Conservation (phyloP, 2,797 vertebrate species). For the Hoplostethus mediterraneus region DNA sequence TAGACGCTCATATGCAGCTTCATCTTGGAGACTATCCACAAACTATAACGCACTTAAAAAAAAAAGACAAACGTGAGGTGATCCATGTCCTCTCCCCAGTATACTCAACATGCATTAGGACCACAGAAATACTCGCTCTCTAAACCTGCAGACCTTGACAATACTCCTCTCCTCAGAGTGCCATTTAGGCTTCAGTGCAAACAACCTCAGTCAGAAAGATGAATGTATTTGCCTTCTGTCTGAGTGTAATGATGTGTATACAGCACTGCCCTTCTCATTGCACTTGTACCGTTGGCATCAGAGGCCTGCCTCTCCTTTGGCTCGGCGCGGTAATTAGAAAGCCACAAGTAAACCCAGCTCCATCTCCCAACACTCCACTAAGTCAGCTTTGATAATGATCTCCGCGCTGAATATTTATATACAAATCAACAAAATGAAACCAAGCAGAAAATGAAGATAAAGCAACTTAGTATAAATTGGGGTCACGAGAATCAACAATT, state of each 20-base stretch:
- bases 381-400: constrained; percentile 98
- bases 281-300: constrained; percentile 76
- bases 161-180: constrained; percentile 46
- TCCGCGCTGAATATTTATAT: constrained; percentile 91
- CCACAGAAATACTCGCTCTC: constrained; percentile 11
- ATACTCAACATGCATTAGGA: constrained; percentile 6
- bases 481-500: constrained; percentile 98
- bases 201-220: constrained; percentile 77
- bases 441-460: constrained; percentile 99
- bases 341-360: constrained; percentile 65
- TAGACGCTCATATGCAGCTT: too few species aligned
- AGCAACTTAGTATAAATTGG: constrained; percentile 98
- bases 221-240: constrained; percentile 79
- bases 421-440: constrained; percentile 99
- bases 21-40: too few species aligned
- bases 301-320: constrained; percentile 75
- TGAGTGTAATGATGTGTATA: constrained; percentile 84
- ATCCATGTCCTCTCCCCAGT: background rate
- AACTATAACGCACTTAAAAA: too few species aligned
- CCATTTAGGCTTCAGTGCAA: constrained; percentile 67
- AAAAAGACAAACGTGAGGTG: too few species aligned
- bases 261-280: constrained; percentile 78
- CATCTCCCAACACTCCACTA: constrained; percentile 72
- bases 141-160: constrained; percentile 46
- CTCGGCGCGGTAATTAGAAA: constrained; percentile 79